These are phyloP conservation scores for Scelioninae gen. 1 DNA, from an alignment of 2,888 invertebrate genomes.

Conservation along the genomic window DNA sequence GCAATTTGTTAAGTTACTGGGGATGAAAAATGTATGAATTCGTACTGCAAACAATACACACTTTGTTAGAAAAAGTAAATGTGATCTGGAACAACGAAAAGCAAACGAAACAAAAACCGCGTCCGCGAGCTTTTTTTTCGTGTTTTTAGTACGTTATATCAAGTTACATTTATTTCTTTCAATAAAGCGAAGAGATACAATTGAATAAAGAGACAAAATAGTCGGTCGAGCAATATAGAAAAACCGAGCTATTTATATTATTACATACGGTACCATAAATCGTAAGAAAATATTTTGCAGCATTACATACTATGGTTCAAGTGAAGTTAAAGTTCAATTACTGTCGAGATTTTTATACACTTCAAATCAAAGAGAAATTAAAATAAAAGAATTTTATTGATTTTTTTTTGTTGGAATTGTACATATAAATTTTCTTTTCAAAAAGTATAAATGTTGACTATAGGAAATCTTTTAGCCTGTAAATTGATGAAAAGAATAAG, in stretches of 20 bases:
- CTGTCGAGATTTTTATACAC: too few relatives aligned
- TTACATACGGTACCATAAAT: conserved; percentile 28
- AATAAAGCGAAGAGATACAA: conserved; percentile 49
- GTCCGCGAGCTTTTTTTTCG: conserved; percentile 41
- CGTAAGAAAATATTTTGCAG: conserved; percentile 26
- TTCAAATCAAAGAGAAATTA: too few relatives aligned
- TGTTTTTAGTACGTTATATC: conserved; percentile 48
- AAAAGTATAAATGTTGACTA: too few relatives aligned
- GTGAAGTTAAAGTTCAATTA: conserved; percentile 12
- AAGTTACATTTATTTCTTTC: conserved; percentile 61
- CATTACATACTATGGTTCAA: conserved; percentile 3
- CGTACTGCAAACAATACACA: conserved; percentile 52
- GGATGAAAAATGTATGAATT: conserved; percentile 62
- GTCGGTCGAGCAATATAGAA: conserved; percentile 21
- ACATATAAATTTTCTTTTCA: too few relatives aligned
- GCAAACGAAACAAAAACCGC: conserved; percentile 29
- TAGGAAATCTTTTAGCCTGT: too few relatives aligned
- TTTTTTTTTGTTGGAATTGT: too few relatives aligned
- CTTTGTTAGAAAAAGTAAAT: conserved; percentile 44
- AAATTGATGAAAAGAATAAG: too few relatives aligned
- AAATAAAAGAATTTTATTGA: too few relatives aligned
- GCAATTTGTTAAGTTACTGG: conserved; percentile 51
- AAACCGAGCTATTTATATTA: conserved; percentile 55
- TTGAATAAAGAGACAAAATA: conserved; percentile 59
- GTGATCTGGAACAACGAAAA: conserved; percentile 56